Evolutionary conservation across 2,113 vertebrate genomes (phyloP).

Genomic region (Oncorhynchus nerka): DNA sequence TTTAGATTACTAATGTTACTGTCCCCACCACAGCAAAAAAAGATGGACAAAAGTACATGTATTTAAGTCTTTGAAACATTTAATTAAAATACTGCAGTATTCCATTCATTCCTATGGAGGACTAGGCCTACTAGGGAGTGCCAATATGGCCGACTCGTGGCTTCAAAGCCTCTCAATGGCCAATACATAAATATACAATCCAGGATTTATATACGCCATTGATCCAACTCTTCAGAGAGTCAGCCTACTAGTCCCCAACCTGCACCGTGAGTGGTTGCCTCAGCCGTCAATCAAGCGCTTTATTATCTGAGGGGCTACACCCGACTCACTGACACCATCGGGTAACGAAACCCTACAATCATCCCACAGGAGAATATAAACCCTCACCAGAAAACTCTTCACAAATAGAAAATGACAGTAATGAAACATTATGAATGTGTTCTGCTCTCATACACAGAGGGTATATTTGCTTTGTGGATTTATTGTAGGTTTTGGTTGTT

Average conservation of each 20-base stretch:
- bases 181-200: no score
- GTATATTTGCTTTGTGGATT: constrained; percentile 4
- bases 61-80: no score
- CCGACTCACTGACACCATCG: constrained; percentile 70
- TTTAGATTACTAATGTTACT: no score
- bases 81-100: no score
- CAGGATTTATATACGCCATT: no score
- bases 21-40: no score
- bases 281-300: constrained; percentile 53
- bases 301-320: constrained; percentile 64
- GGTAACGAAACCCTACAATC: constrained; percentile 61
- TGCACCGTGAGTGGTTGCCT: constrained; percentile 57
- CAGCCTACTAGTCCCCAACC: constrained; percentile 37
- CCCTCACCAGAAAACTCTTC: constrained; percentile 15
- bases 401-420: neutral
- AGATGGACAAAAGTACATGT: no score
- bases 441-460: neutral
- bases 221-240: constrained; percentile 14
- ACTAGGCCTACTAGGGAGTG: no score
- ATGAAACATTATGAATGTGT: neutral
- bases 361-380: constrained; percentile 6
- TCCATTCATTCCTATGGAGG: no score
- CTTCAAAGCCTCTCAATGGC: no score
- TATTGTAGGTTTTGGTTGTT: no score
- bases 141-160: no score